phyloP scores from a whole-genome alignment of 2,113 vertebrate species.

The Thomomys bottae region DNA sequence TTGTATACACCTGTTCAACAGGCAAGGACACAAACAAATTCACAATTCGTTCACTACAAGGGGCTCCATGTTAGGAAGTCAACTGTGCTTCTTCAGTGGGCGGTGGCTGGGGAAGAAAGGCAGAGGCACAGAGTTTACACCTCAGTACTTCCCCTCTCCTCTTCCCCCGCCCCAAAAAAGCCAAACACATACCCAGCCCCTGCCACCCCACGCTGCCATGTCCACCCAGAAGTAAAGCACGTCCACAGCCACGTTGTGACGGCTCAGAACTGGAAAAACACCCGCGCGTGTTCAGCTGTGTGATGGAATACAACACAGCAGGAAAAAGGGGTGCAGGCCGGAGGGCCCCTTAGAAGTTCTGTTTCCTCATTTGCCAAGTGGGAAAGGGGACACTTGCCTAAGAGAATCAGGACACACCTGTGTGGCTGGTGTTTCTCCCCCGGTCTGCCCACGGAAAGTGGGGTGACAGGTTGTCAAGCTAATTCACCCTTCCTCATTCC shows the following conservation, averaged over 20 bases:
- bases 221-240: neutral
- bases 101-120: too few species aligned
- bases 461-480: neutral
- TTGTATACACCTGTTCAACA: too few species aligned
- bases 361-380: neutral
- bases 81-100: too few species aligned
- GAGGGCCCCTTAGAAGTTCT: neutral
- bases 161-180: neutral
- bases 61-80: too few species aligned
- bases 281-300: fast-evolving
- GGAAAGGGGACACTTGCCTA: too few species aligned
- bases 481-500: neutral
- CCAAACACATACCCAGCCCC: neutral
- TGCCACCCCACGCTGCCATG: neutral
- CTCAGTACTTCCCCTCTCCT: too few species aligned
- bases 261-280: neutral
- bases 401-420: too few species aligned
- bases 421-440: neutral
- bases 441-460: neutral
- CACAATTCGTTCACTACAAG: too few species aligned
- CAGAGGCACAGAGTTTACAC: too few species aligned
- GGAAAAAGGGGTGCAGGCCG: neutral
- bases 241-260: neutral
- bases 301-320: neutral
- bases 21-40: too few species aligned